Conservation (phyloP, 2,113 vertebrate species). For the Xenopus borealis region DNA sequence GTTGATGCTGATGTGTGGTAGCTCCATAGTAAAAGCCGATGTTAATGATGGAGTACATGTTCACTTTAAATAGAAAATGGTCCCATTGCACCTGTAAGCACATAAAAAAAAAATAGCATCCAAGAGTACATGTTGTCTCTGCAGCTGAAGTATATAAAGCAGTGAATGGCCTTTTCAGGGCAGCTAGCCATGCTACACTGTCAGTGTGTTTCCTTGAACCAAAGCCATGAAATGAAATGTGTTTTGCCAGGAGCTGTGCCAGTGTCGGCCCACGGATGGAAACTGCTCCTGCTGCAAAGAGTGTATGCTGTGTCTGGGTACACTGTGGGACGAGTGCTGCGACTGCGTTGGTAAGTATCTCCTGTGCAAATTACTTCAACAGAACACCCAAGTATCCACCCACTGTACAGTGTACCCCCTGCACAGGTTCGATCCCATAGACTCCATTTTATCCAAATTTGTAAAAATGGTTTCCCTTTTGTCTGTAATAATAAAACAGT, state of each 20-base stretch:
- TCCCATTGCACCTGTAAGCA: too few relatives aligned
- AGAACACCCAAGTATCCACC: too few relatives aligned
- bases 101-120: too few relatives aligned
- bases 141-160: background rate
- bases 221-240: constrained; percentile 2
- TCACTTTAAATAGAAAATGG: background rate
- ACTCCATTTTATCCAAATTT: too few relatives aligned
- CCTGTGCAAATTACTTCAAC: too few relatives aligned
- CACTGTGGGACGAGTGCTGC: constrained; percentile 97
- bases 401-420: too few relatives aligned
- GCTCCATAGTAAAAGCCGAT: background rate
- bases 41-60: background rate
- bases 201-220: background rate
- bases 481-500: too few relatives aligned
- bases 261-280: constrained; percentile 90
- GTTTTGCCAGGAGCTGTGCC: constrained; percentile 86
- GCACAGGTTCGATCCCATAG: too few relatives aligned
- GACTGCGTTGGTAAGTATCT: constrained; percentile 91
- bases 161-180: background rate
- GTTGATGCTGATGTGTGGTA: too few relatives aligned
- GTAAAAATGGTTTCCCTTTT: too few relatives aligned
- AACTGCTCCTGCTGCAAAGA: constrained; percentile 98
- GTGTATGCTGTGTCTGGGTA: constrained; percentile 95
- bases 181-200: background rate
- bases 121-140: background rate